A percentile compares a stretch with the other conserved stretches of the same genome.
Evolutionary conservation across 2,113 vertebrate species (phyloP).

Genomic region (Lota lota): DNA sequence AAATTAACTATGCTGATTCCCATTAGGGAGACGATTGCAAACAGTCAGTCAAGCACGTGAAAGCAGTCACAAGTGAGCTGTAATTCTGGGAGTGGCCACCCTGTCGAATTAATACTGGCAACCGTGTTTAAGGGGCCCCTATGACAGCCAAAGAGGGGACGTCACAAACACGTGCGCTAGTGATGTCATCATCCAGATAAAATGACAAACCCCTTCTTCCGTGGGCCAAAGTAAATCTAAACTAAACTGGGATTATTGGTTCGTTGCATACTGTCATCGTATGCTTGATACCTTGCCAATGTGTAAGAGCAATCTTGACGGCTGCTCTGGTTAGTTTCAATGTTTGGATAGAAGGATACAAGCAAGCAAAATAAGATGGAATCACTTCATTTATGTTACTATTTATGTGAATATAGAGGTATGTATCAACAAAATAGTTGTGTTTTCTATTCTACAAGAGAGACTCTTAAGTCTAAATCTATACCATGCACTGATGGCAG

Average conservation of each 20-base stretch:
- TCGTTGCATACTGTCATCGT: slow-evolving; percentile 38
- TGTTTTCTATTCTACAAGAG: too few species aligned
- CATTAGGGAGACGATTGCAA: slow-evolving; percentile 51
- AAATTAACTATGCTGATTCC: slow-evolving; percentile 56
- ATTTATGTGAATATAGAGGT: too few species aligned
- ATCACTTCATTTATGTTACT: neutral
- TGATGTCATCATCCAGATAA: slow-evolving; percentile 33
- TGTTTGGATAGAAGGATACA: too few species aligned
- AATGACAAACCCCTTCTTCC: slow-evolving; percentile 14
- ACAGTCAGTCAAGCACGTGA: slow-evolving; percentile 55
- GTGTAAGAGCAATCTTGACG: neutral
- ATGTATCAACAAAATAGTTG: too few species aligned
- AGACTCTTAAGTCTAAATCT: neutral
- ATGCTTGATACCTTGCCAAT: slow-evolving; percentile 14
- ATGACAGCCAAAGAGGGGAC: slow-evolving; percentile 26
- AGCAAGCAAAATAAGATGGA: neutral
- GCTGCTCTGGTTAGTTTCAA: too few species aligned
- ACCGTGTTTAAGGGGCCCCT: slow-evolving; percentile 43
- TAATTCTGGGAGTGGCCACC: slow-evolving; percentile 46
- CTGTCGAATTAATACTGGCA: slow-evolving; percentile 59
- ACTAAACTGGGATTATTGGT: slow-evolving; percentile 35
- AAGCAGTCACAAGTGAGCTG: slow-evolving; percentile 36
- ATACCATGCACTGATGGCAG: slow-evolving; percentile 30
- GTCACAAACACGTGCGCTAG: slow-evolving; percentile 36
- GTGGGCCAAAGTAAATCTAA: slow-evolving; percentile 39